A percentile compares a stretch with the other conserved stretches of the same genome.
Conservation (phyloP, 2,113 vertebrate genomes). For the Coptodon bakossiorum region DNA sequence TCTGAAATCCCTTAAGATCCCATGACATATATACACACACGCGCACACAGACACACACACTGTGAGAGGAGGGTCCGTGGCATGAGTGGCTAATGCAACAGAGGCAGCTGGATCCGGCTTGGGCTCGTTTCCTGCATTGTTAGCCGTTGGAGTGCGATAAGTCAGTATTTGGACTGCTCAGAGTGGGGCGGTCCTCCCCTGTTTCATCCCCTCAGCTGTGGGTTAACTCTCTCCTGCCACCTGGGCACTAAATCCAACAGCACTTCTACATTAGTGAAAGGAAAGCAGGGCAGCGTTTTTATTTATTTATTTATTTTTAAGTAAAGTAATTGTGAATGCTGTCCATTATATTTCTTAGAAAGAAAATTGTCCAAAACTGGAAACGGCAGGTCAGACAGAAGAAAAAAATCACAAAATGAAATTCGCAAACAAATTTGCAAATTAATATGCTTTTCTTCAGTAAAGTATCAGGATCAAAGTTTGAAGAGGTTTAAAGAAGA, state of each 20-base stretch:
- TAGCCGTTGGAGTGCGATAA: constrained; percentile 26
- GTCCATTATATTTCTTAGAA: not conserved
- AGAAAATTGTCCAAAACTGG: not conserved
- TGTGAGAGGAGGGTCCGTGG: not conserved
- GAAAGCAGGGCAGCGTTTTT: not conserved
- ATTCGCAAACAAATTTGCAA: not conserved
- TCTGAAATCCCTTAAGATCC: not conserved
- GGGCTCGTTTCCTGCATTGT: constrained; percentile 38
- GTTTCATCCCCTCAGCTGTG: not conserved
- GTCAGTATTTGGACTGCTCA: constrained; percentile 10
- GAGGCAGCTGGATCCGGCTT: constrained; percentile 34
- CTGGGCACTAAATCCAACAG: not conserved
- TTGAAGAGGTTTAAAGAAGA: not conserved
- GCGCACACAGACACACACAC: not conserved
- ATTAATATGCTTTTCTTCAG: not conserved
- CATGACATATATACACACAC: not conserved
- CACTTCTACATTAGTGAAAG: not conserved
- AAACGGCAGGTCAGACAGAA: not conserved
- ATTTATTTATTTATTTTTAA: not conserved
- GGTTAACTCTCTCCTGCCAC: constrained; percentile 33
- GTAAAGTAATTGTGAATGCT: not conserved
- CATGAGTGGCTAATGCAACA: constrained; percentile 25
- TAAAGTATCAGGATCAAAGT: not conserved
- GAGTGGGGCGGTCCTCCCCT: not conserved
- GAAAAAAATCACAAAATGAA: not conserved